Evolutionary conservation across 2,113 vertebrate genomes (phyloP).

Genomic region (Neolamprologus toae): DNA sequence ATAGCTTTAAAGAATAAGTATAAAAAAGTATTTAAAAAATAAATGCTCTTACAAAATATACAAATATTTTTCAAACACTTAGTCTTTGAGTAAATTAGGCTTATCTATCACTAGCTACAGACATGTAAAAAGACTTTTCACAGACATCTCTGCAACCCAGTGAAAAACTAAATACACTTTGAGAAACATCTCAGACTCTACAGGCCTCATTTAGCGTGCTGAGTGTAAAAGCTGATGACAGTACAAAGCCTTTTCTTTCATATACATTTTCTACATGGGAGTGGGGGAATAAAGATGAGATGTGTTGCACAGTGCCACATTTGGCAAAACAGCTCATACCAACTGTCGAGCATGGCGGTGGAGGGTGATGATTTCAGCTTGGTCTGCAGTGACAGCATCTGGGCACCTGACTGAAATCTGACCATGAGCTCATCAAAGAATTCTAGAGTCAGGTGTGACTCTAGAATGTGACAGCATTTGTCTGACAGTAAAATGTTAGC

Average conservation of each 20-base stretch:
- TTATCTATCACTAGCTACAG: background rate
- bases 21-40: background rate
- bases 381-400: background rate
- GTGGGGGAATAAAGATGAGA: background rate
- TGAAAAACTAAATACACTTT: background rate
- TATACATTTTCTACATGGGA: background rate
- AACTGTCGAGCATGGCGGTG: background rate
- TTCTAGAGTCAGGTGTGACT: background rate
- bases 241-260: background rate
- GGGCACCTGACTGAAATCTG: background rate
- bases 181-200: background rate
- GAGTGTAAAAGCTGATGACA: background rate
- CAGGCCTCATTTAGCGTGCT: background rate
- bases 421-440: background rate
- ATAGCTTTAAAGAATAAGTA: background rate
- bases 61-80: background rate
- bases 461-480: background rate
- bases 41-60: background rate
- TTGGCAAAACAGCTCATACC: background rate
- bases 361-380: background rate
- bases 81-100: background rate
- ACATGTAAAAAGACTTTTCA: background rate
- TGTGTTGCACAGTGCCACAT: background rate
- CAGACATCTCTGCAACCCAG: background rate
- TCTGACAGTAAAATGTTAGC: background rate